Evolutionary conservation across 2,888 invertebrate species (phyloP).

Genomic region (Lochmaea crataegi): DNA sequence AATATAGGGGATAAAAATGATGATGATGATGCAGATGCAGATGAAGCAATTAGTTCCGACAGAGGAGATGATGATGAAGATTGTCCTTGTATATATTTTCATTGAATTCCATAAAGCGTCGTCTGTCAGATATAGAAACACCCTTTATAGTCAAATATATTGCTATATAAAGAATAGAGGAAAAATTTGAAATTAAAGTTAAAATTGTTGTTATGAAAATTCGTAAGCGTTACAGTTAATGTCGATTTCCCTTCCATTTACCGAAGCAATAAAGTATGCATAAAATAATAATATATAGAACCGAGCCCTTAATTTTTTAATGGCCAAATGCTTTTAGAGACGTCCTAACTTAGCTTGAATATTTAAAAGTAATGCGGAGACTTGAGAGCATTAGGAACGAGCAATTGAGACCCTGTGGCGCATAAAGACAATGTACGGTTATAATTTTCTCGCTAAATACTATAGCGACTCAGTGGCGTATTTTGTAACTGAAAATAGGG

Average conservation of each 20-base stretch:
- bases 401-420: constrained; percentile 56
- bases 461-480: constrained; percentile 28
- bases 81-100: too few relatives aligned
- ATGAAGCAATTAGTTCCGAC: too few relatives aligned
- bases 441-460: constrained; percentile 55
- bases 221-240: constrained; percentile 36
- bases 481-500: neutral
- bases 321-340: constrained; percentile 75
- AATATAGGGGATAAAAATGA: too few relatives aligned
- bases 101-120: too few relatives aligned
- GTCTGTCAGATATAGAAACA: too few relatives aligned
- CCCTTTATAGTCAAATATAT: too few relatives aligned
- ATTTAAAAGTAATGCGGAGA: constrained; percentile 64
- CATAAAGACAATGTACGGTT: constrained; percentile 61
- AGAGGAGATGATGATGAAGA: too few relatives aligned
- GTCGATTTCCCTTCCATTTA: constrained; percentile 63
- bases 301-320: constrained; percentile 70
- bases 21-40: too few relatives aligned
- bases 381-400: constrained; percentile 59
- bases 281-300: constrained; percentile 67
- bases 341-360: constrained; percentile 64
- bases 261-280: constrained; percentile 63
- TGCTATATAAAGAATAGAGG: too few relatives aligned
- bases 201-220: neutral
- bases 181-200: neutral